Conservation (phyloP, 2,888 invertebrate species). For the Stictocephala bisonia region DNA sequence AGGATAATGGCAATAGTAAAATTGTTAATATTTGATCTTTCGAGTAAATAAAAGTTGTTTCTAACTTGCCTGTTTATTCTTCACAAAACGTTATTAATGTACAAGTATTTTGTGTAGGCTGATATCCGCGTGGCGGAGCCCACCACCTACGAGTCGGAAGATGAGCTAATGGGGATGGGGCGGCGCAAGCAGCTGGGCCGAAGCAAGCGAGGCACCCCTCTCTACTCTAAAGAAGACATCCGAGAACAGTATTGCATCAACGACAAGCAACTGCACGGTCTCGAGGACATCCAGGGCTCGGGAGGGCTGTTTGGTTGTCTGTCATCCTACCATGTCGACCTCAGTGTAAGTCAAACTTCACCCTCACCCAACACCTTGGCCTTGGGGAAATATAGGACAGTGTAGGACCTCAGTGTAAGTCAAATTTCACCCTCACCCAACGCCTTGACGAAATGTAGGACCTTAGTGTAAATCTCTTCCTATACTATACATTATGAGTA, state of each 20-base stretch:
- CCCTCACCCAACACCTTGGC: no score
- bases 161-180: constrained; percentile 60
- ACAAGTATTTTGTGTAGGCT: constrained; percentile 68
- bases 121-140: constrained; percentile 75
- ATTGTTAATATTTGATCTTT: no score
- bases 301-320: constrained; percentile 87
- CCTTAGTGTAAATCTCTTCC: no score
- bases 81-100: no score
- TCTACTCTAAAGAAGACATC: constrained; percentile 91
- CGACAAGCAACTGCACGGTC: constrained; percentile 85
- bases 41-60: no score
- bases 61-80: no score
- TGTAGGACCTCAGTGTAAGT: no score
- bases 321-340: constrained; percentile 66
- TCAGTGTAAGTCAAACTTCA: constrained; percentile 33
- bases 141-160: constrained; percentile 81
- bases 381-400: no score
- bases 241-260: constrained; percentile 95
- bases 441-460: no score
- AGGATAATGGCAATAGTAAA: no score
- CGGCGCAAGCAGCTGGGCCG: constrained; percentile 62
- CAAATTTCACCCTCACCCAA: no score
- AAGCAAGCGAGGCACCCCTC: constrained; percentile 65
- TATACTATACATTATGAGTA: no score
- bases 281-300: constrained; percentile 71